Conservation (phyloP, 2,113 vertebrate genomes). For the Bubo scandiacus region DNA sequence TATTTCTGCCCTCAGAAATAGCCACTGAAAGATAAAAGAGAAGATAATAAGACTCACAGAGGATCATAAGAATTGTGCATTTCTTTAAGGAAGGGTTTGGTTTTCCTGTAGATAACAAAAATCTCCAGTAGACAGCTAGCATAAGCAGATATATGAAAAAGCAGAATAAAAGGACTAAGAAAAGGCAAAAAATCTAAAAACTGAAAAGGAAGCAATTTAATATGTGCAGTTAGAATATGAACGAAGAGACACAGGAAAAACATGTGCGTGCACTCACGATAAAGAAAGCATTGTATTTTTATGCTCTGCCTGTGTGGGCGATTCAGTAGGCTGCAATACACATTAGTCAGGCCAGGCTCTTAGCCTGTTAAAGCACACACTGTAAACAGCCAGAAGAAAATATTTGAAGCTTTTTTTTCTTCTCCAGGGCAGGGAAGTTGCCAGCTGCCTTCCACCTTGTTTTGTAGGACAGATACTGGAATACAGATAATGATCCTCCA, state of each 20-base stretch:
- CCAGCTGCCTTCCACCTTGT: not conserved
- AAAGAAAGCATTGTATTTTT: not conserved
- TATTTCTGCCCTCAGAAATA: not conserved
- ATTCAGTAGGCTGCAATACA: not conserved
- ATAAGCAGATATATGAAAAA: not conserved
- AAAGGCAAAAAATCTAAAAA: not conserved
- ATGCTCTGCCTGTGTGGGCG: not conserved
- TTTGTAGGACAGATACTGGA: not conserved
- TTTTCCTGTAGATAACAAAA: not conserved
- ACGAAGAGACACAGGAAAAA: not conserved
- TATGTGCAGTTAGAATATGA: not conserved
- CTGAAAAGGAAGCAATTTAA: not conserved
- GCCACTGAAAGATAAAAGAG: not conserved
- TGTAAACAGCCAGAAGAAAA: not conserved
- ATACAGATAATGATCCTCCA: not conserved
- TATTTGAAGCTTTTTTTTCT: not conserved
- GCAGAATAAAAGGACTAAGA: not conserved
- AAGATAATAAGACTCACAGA: not conserved
- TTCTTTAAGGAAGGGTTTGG: not conserved
- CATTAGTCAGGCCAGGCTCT: not conserved
- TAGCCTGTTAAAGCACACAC: not conserved
- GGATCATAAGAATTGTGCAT: not conserved
- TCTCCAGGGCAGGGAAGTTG: not conserved
- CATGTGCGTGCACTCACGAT: not conserved
- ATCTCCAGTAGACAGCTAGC: not conserved